Conservation (phyloP, 2,797 vertebrate genomes). For the Typhlichthys eigenmanni region DNA sequence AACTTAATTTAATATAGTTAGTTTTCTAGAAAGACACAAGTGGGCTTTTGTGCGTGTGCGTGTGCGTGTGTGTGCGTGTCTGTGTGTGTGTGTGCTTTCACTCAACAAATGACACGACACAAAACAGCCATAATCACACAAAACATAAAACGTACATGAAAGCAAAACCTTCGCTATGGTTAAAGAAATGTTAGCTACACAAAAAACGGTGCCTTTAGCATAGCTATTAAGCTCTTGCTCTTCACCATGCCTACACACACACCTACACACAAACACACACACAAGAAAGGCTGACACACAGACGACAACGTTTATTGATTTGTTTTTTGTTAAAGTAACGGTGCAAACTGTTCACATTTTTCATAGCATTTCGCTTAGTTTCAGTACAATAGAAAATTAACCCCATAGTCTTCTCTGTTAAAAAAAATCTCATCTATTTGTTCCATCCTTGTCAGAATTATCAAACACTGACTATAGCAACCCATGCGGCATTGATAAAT, state of each 20-base stretch:
- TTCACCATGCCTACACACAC: constrained; percentile 5
- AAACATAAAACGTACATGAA: constrained; percentile 24
- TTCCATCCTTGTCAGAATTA: not conserved
- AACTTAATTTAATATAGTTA: no score
- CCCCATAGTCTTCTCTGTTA: constrained; percentile 6
- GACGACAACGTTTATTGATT: no score
- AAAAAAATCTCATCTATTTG: constrained; percentile 10
- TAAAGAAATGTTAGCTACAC: no score
- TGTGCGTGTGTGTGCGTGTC: not conserved
- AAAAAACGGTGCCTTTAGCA: no score
- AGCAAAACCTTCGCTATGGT: not conserved
- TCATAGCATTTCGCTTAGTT: no score
- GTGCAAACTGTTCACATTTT: no score
- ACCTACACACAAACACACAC: not conserved
- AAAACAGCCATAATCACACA: constrained; percentile 23
- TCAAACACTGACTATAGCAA: no score
- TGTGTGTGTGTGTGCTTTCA: constrained; percentile 1
- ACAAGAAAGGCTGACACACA: not conserved
- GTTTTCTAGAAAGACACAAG: not conserved
- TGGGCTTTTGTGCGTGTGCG: not conserved
- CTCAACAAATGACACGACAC: constrained; percentile 8
- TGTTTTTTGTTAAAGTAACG: not conserved
- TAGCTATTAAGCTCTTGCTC: constrained; percentile 42
- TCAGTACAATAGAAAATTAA: no score
- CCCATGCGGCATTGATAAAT: not conserved